Evolutionary conservation across 35 echinoderm and acorn worm species (phyloP).

Genomic region (Ophioderma brevispina): DNA sequence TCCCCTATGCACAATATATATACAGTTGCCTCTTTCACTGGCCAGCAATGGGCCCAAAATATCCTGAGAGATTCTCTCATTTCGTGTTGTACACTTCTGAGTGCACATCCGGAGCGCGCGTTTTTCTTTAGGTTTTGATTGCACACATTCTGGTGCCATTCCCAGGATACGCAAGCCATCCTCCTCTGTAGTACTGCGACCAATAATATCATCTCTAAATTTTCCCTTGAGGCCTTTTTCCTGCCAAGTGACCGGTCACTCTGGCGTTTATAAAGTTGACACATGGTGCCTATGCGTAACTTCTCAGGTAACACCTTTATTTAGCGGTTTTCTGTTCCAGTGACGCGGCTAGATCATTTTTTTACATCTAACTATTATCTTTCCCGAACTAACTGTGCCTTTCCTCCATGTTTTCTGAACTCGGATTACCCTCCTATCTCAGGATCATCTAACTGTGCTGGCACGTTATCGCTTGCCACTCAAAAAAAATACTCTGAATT

Average conservation of each 20-base stretch:
- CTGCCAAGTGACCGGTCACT: not conserved
- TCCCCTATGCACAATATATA: conserved; percentile 53
- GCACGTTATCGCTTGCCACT: no score
- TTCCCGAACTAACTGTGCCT: not conserved
- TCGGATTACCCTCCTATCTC: not conserved
- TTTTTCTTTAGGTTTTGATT: not conserved
- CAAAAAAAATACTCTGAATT: no score
- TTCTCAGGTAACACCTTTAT: not conserved
- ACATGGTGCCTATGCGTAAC: not conserved
- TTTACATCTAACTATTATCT: no score
- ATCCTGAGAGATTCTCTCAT: conserved; percentile 35
- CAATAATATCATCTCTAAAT: not conserved
- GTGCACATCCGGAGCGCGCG: no score
- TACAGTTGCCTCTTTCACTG: conserved; percentile 17
- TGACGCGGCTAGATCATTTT: no score
- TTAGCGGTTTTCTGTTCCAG: not conserved
- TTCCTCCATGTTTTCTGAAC: not conserved
- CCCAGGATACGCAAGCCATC: not conserved
- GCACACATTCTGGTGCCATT: not conserved
- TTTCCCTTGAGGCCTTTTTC: not conserved
- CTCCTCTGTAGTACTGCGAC: not conserved
- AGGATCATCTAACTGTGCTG: no score
- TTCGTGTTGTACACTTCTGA: not conserved
- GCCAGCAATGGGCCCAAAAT: conserved; percentile 25
- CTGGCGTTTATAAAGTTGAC: not conserved